These are phyloP conservation scores for Linurgus olivaceus DNA, from an alignment of 2,797 vertebrate species.

Conservation along the genomic window DNA sequence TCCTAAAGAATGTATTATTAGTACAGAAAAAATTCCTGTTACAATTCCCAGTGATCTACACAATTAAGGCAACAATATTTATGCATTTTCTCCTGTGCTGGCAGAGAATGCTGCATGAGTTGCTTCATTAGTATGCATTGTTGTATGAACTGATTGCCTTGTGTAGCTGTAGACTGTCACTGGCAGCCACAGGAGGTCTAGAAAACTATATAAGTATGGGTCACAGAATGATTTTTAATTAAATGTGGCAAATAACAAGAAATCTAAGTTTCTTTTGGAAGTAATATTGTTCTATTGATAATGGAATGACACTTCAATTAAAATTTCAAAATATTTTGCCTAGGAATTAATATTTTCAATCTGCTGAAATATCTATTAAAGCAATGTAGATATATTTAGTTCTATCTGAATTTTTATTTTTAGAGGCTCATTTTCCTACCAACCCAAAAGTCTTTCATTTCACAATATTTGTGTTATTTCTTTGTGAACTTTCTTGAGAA, in stretches of 20 bases:
- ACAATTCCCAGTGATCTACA: slow-evolving; percentile 9
- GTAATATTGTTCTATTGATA: neutral
- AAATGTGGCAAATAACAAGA: slow-evolving; percentile 23
- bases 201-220: slow-evolving; percentile 17
- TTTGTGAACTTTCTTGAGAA: neutral
- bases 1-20: neutral
- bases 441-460: neutral
- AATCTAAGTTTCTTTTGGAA: slow-evolving; percentile 10
- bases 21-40: neutral
- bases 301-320: neutral
- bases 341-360: neutral
- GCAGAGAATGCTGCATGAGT: neutral
- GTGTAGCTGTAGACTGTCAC: neutral
- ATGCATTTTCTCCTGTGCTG: neutral
- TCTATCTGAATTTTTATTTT: neutral
- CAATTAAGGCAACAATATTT: slow-evolving; percentile 38
- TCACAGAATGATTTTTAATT: slow-evolving; percentile 54
- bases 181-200: slow-evolving; percentile 2
- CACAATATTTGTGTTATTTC: neutral
- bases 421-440: neutral
- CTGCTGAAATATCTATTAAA: neutral
- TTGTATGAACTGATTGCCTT: slow-evolving; percentile 27
- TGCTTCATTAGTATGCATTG: slow-evolving; percentile 51
- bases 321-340: neutral
- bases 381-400: neutral